Evolutionary conservation across 1,140 invertebrate genomes (phyloP).

Genomic region (Portunus trituberculatus): DNA sequence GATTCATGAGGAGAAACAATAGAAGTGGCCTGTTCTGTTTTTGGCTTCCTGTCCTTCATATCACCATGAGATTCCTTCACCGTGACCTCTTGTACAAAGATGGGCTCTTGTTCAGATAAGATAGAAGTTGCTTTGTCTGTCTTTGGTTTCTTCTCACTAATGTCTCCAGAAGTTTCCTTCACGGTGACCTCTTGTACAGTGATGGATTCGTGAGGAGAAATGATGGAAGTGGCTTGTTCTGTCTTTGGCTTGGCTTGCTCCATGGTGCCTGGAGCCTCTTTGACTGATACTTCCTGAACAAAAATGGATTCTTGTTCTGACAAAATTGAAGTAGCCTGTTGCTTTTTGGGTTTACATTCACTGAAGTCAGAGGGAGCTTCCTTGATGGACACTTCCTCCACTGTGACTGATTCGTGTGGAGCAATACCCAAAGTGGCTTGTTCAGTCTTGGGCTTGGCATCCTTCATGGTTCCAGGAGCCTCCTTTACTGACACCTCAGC

Average conservation of each 20-base stretch:
- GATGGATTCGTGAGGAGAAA: conserved; percentile 57
- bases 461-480: conserved; percentile 56
- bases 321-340: conserved; percentile 81
- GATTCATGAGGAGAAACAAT: conserved; percentile 82
- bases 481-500: conserved; percentile 65
- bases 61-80: conserved; percentile 58
- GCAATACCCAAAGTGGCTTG: conserved; percentile 81
- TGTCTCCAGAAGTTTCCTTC: conserved; percentile 44
- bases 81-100: conserved; percentile 49
- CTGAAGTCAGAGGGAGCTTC: conserved; percentile 53
- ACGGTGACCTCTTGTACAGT: conserved; percentile 48
- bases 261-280: not conserved
- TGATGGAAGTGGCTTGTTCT: conserved; percentile 55
- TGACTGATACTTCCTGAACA: conserved; percentile 65
- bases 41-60: conserved; percentile 38
- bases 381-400: conserved; percentile 65
- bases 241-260: conserved; percentile 29
- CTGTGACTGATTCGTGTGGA: conserved; percentile 79
- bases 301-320: conserved; percentile 80
- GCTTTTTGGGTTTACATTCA: conserved; percentile 80
- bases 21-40: conserved; percentile 80
- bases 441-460: conserved; percentile 80
- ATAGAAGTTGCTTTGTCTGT: conserved; percentile 52
- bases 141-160: conserved; percentile 43
- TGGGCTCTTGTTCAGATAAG: conserved; percentile 58